phyloP scores from a whole-genome alignment of 2,113 vertebrate genomes.

The Nicator chloris region DNA sequence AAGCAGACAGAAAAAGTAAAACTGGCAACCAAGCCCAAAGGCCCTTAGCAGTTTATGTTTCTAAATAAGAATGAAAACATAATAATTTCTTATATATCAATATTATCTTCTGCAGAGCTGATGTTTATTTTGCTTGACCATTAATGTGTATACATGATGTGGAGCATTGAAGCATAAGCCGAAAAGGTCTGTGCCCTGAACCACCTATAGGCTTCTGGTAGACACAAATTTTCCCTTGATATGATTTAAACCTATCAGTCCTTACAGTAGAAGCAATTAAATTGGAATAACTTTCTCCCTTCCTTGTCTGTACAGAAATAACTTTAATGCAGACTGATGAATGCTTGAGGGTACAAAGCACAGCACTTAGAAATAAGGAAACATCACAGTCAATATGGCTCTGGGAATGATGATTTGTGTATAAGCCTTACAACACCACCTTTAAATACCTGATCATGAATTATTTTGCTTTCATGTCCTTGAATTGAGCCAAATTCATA shows the following conservation, averaged over 20 bases:
- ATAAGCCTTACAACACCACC: not conserved
- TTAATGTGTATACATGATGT: not conserved
- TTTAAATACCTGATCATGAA: not conserved
- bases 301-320: not conserved
- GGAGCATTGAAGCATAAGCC: not conserved
- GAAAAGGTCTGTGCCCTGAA: not conserved
- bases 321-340: not conserved
- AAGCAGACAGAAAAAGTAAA: not conserved
- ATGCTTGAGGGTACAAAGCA: not conserved
- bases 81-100: not conserved
- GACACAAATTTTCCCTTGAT: not conserved
- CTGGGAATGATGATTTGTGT: not conserved
- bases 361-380: not conserved
- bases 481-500: not conserved
- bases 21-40: not conserved
- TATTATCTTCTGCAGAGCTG: not conserved
- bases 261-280: not conserved
- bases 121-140: not conserved
- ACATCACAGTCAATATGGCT: not conserved
- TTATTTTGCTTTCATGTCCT: not conserved
- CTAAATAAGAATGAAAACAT: not conserved
- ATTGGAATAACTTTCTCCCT: not conserved
- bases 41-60: not conserved
- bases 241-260: not conserved
- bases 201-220: not conserved